These are phyloP conservation scores for Montifringilla adamsi DNA, from an alignment of 2,113 vertebrate species.

Conservation along the genomic window DNA sequence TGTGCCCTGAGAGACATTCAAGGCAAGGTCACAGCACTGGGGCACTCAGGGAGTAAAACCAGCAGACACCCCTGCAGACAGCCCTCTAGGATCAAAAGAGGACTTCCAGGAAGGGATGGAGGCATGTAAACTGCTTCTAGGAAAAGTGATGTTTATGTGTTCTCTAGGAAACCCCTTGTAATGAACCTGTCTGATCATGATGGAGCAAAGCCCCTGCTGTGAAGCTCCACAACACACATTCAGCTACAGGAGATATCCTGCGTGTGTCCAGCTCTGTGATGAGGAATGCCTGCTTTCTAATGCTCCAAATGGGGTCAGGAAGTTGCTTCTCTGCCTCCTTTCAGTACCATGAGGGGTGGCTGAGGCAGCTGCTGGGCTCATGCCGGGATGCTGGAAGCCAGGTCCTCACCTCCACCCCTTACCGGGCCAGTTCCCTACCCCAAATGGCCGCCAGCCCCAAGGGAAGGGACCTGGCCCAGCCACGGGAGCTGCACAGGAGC, in stretches of 20 bases:
- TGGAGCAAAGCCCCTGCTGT: background rate
- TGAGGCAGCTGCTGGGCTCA: background rate
- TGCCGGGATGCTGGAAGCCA: background rate
- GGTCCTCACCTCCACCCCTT: background rate
- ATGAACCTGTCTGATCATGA: background rate
- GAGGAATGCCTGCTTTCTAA: background rate
- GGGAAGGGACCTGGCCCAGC: accelerated
- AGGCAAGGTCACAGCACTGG: background rate
- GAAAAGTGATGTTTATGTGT: no score
- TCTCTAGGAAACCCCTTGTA: background rate
- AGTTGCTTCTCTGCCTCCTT: background rate
- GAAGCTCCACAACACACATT: background rate
- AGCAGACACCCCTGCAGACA: background rate
- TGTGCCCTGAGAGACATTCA: background rate
- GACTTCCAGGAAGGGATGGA: background rate
- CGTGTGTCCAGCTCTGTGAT: background rate
- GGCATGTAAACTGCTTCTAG: background rate
- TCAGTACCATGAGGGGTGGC: accelerated
- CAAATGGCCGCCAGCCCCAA: background rate
- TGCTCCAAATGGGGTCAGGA: background rate
- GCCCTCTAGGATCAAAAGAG: background rate
- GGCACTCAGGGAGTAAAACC: background rate
- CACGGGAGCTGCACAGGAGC: accelerated
- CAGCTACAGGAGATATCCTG: accelerated
- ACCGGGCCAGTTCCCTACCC: accelerated